Percentiles rank a stretch among this genome's conserved stretches.
Evolutionary conservation across 2,797 vertebrate genomes (phyloP).

Genomic region (Arnoldichthys spilopterus): DNA sequence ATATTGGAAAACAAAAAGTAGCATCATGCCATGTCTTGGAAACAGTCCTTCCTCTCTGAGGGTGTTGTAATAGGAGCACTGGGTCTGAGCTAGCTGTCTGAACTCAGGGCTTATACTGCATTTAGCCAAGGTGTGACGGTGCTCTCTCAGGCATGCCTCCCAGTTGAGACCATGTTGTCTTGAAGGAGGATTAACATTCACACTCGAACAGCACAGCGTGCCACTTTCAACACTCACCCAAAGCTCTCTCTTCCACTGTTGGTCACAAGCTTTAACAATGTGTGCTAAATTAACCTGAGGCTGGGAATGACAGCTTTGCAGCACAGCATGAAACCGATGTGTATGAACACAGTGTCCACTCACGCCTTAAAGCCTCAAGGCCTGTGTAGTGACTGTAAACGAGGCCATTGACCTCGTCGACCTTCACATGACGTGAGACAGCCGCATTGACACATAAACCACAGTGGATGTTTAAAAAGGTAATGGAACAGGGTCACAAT

Average conservation of each 20-base stretch:
- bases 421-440: conserved; percentile 23
- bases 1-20: background rate
- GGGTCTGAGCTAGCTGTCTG: background rate
- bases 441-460: background rate
- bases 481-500: conserved; percentile 43
- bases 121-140: conserved; percentile 21
- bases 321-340: conserved; percentile 5
- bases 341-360: background rate
- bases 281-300: conserved; percentile 25
- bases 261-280: conserved; percentile 26
- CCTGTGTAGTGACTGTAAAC: background rate
- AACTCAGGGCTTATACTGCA: conserved; percentile 10
- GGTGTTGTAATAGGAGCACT: conserved; percentile 8
- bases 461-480: conserved; percentile 29
- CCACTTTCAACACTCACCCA: conserved; percentile 20
- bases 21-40: background rate
- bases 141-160: conserved; percentile 16
- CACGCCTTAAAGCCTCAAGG: conserved; percentile 10
- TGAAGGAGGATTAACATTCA: conserved; percentile 31
- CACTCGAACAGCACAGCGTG: background rate
- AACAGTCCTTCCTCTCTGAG: background rate
- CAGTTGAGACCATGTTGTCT: conserved; percentile 21
- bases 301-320: background rate
- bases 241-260: background rate
- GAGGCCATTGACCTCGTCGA: conserved; percentile 31